These are phyloP conservation scores for Gavialis gangeticus DNA, from an alignment of 2,113 vertebrate genomes.

Conservation along the genomic window DNA sequence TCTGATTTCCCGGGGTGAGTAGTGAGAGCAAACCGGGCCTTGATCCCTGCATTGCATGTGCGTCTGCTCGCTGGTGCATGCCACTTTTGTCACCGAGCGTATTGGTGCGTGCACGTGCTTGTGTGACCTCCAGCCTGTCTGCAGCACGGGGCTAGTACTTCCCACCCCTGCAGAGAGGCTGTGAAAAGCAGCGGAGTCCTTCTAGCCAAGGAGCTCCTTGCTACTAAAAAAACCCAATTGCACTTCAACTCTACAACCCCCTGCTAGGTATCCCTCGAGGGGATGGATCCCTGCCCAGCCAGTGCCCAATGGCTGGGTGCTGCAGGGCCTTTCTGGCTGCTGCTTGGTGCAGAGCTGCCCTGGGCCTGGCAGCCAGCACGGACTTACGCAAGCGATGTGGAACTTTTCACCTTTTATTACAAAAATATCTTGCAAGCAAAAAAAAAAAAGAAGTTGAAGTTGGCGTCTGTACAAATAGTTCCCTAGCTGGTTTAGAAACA, in stretches of 20 bases:
- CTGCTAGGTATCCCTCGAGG: too few relatives aligned
- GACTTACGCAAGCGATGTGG: neutral
- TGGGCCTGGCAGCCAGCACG: accelerated
- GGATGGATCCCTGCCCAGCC: too few relatives aligned
- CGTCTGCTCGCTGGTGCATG: neutral
- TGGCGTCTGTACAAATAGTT: conserved; percentile 51
- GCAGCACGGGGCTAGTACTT: neutral
- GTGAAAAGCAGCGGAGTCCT: too few relatives aligned
- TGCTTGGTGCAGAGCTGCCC: too few relatives aligned
- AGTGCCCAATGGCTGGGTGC: too few relatives aligned
- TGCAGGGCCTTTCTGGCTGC: too few relatives aligned
- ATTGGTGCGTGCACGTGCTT: neutral
- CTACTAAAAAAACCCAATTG: too few relatives aligned
- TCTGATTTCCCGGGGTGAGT: too few relatives aligned
- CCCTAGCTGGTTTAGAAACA: neutral
- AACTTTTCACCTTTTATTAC: conserved; percentile 74
- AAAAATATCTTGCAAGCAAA: conserved; percentile 78
- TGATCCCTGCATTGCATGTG: neutral
- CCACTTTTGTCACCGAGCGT: neutral
- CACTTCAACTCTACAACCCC: too few relatives aligned
- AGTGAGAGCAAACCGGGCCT: neutral
- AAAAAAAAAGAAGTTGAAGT: neutral
- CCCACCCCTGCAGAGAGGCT: neutral
- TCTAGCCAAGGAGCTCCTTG: too few relatives aligned
- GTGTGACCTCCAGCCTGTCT: neutral